These are phyloP conservation scores for Rallus limicola DNA, from an alignment of 2,113 vertebrate species.

Conservation along the genomic window DNA sequence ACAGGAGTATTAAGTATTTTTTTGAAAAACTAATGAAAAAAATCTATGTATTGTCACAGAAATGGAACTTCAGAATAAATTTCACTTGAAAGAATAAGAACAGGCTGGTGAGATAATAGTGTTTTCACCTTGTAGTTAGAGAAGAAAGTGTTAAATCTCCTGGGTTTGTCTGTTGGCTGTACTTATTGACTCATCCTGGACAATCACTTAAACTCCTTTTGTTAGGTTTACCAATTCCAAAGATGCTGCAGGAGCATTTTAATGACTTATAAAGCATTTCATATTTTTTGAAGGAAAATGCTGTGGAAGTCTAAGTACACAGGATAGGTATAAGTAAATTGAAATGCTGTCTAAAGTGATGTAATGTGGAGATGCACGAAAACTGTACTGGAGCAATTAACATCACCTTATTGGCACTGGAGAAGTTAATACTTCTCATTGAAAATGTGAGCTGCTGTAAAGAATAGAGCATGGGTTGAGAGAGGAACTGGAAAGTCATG, in stretches of 20 bases:
- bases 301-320: background rate
- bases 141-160: background rate
- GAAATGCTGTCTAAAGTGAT: background rate
- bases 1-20: background rate
- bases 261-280: background rate
- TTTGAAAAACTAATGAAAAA: slow-evolving; percentile 5
- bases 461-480: background rate
- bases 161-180: background rate
- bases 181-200: background rate
- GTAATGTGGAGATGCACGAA: background rate
- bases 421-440: background rate
- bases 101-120: background rate
- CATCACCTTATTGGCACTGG: background rate
- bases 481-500: background rate
- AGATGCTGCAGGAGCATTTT: background rate
- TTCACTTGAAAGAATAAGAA: background rate
- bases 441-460: background rate
- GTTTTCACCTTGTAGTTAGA: background rate
- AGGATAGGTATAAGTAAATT: background rate
- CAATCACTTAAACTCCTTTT: background rate
- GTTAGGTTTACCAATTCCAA: background rate
- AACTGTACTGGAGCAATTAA: background rate
- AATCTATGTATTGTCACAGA: background rate
- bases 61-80: slow-evolving; percentile 18
- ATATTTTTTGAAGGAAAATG: background rate